Base-by-base conservation (phyloP, 1,140 invertebrate species). In the Gonioctena quinquepunctata region DNA sequence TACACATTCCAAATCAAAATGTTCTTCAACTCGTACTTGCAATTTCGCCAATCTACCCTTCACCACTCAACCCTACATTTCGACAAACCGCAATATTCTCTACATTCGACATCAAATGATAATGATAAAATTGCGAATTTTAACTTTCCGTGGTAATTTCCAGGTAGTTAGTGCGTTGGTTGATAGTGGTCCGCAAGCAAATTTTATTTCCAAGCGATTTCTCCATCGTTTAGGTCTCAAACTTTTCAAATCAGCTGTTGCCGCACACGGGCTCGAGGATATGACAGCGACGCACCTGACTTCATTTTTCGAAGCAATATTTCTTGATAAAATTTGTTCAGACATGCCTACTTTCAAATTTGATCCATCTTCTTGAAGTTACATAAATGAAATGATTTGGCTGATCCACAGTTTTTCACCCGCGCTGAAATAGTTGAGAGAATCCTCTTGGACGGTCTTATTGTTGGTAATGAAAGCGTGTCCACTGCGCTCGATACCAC, bases 31-130 rank as follows among this genome's bases (percentile, higher is more conserved):
- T 54, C 11, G 18, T 16, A 54, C 50, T 22, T 54, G 50, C 18
- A 8, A 16, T 54, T n/a, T 54, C 18, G 50, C 50, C 16, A 22
- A 19, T 21, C 50, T 8, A 16, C 50, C 7, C 18, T 54, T 54
- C 50, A 54, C 16, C 50, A 54, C 18, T 54, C 50, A 8, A 54
- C 50, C 7, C 50, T 54, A 54, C 50, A 54, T 54, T 54, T 54
- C 16, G 50, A 54, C 2, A 54, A 54, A 54, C 50, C 50, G 50
- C 50, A n/a, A 54, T n/a, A 52, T 52, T 2, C 11, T 52, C 18
- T 22, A 54, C 11, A 2, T 54, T 2, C 11, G 8, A n/a, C 50
- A n/a, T 8, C 50, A 54, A 19, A 7, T 54, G 16, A 54, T 33
- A 33, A 11, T 33, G 28, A 16, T 54, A 8, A 8, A 19, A 19